Percentiles rank a stretch among this genome's conserved stretches.
These are phyloP conservation scores for Watsonalla binaria DNA, from an alignment of 2,888 invertebrate genomes.

Conservation along the genomic window DNA sequence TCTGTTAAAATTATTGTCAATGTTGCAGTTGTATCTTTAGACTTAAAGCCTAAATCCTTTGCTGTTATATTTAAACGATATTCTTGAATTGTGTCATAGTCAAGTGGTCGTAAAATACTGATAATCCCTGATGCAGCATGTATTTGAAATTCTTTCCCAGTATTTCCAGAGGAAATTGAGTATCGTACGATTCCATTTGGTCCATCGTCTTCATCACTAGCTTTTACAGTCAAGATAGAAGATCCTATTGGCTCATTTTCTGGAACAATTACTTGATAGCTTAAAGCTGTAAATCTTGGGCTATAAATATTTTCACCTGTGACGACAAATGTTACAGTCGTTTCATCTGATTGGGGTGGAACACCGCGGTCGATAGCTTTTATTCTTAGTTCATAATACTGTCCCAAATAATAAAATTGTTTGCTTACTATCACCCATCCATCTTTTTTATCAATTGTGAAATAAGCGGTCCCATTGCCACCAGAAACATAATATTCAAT, in stretches of 20 bases:
- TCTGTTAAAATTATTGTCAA: slow-evolving; percentile 93
- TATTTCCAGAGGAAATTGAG: slow-evolving; percentile 90
- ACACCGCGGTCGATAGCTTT: slow-evolving; percentile 92
- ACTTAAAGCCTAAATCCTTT: slow-evolving; percentile 89
- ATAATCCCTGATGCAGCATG: slow-evolving; percentile 88
- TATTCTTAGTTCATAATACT: slow-evolving; percentile 83
- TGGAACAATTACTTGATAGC: slow-evolving; percentile 93
- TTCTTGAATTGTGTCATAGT: slow-evolving; percentile 91
- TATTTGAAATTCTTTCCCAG: slow-evolving; percentile 88
- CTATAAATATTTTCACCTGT: slow-evolving; percentile 90
- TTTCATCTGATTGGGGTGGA: slow-evolving; percentile 89
- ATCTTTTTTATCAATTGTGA: slow-evolving; percentile 84
- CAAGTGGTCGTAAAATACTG: slow-evolving; percentile 87
- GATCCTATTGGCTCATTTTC: slow-evolving; percentile 94
- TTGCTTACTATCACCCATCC: slow-evolving; percentile 90
- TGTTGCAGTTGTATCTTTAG: slow-evolving; percentile 86
- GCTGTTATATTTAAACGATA: slow-evolving; percentile 93
- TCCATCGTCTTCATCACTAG: slow-evolving; percentile 91
- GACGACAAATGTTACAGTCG: slow-evolving; percentile 85
- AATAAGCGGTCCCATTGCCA: slow-evolving; percentile 88
- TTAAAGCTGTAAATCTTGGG: slow-evolving; percentile 90
- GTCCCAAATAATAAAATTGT: slow-evolving; percentile 76
- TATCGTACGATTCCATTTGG: slow-evolving; percentile 94
- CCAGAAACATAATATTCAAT: slow-evolving; percentile 86
- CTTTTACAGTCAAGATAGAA: slow-evolving; percentile 89